phyloP scores from a whole-genome alignment of 1,140 invertebrate genomes.

The Nebria ingens region DNA sequence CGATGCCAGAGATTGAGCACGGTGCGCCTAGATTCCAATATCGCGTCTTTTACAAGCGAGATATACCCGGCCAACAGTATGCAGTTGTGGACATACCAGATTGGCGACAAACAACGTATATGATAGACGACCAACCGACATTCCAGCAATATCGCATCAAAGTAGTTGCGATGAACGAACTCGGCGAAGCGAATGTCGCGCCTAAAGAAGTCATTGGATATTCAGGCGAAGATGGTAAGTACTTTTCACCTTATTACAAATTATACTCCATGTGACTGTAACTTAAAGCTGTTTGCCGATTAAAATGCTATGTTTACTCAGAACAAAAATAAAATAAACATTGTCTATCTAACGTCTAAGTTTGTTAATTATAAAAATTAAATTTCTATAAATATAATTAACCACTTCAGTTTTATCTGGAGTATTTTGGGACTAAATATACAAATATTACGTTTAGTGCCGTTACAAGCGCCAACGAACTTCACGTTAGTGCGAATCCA shows the following conservation, averaged over 20 bases:
- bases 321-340: not conserved
- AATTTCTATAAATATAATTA: slow-evolving; percentile 7
- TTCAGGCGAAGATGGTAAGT: slow-evolving; percentile 83
- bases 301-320: no score
- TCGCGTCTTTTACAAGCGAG: slow-evolving; percentile 73
- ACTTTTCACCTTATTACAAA: no score
- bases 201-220: slow-evolving; percentile 77
- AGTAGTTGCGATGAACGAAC: slow-evolving; percentile 83
- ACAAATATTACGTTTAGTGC: slow-evolving; percentile 47
- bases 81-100: slow-evolving; percentile 58
- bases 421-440: not conserved
- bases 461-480: slow-evolving; percentile 69
- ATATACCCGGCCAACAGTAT: slow-evolving; percentile 66
- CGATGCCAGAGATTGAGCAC: slow-evolving; percentile 93
- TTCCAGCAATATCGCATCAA: slow-evolving; percentile 87
- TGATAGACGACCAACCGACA: slow-evolving; percentile 77
- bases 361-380: slow-evolving; percentile 1
- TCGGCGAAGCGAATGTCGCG: slow-evolving; percentile 75
- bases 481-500: slow-evolving; percentile 68
- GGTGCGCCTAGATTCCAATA: slow-evolving; percentile 92
- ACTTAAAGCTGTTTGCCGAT: no score
- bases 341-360: no score
- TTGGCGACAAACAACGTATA: slow-evolving; percentile 56
- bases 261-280: slow-evolving; percentile 3
- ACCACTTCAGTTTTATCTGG: no score